Base-by-base conservation (phyloP, 1,140 invertebrate species). In the Grapholita molesta region DNA sequence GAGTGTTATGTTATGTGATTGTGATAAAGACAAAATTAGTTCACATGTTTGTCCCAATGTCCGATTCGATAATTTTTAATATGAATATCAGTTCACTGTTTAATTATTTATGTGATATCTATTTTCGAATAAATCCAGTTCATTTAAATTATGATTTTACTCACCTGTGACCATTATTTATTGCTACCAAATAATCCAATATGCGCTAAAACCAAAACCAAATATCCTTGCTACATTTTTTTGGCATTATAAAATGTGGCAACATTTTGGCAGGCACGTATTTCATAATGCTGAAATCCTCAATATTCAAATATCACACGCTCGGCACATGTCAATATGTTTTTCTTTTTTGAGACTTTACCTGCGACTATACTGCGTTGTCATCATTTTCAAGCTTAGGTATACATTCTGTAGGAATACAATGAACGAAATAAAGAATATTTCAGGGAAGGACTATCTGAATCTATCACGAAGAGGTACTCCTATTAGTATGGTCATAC, bases 251-350 rank as follows among this genome's bases (percentile, higher is more conserved):
- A 57, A 57, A 12, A 57, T 57, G 53, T 12, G 53, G 53, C 25
- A 57, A 28, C 21, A 57, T 57, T 57, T 57, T 57, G 53, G 53
- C 53, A 57, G 53, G 23, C 53, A 57, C 53, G 53, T 57, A 57
- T 57, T 42, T 11, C 35, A 8, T 42, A 42, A 42, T 57, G 53
- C 53, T 57, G 48, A 57, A 28, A 57, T 57, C 53, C 53, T 57
- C 53, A 57, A 57, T 57, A 57, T 57, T 57, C 53, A 57, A 28
- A 57, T 57, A 57, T 53, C 52, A 53, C 25, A 57, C 53, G 53
- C 21, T 24, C 12, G 53, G 11, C 21, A 57, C 53, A 57, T 57
- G 24, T 11, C 53, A 57, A 28, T 57, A 11, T 25, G 53, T 57
- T 28, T 57, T 57, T 57, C 24, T 57, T 23, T 57, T 57, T 7